A percentile compares a stretch with the other conserved stretches of the same genome.
phyloP scores from a whole-genome alignment of 2,113 vertebrate species.

The Trichechus manatus region DNA sequence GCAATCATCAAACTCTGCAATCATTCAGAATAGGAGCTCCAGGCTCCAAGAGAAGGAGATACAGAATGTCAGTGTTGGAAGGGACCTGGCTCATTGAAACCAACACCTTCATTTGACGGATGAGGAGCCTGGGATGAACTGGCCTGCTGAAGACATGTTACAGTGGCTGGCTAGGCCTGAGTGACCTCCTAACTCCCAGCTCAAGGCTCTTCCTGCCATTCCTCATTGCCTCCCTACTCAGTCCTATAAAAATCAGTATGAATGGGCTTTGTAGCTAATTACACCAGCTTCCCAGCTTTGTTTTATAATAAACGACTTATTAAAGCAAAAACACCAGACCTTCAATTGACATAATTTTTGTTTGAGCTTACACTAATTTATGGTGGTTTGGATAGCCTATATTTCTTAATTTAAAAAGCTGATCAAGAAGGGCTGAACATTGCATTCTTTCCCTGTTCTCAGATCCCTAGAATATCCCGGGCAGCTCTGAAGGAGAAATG shows the following conservation, averaged over 20 bases:
- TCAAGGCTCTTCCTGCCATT: background rate
- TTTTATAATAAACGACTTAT: background rate
- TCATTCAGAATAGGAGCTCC: background rate
- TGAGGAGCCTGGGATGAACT: background rate
- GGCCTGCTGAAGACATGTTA: background rate
- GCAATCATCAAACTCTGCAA: background rate
- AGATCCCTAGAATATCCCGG: background rate
- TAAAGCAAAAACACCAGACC: background rate
- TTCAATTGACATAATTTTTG: constrained; percentile 1
- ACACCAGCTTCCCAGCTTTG: background rate
- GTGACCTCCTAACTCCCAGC: background rate
- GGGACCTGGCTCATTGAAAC: background rate
- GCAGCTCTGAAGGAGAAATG: background rate
- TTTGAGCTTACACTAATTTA: background rate
- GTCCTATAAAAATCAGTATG: background rate
- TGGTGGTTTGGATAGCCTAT: background rate
- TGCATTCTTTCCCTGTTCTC: background rate
- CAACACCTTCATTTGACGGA: background rate
- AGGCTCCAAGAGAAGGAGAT: background rate
- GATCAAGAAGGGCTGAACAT: background rate
- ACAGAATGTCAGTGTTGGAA: background rate
- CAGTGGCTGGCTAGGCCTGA: background rate
- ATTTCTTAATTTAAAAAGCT: constrained; percentile 6
- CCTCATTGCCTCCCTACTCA: background rate
- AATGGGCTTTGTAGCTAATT: background rate